phyloP scores from a whole-genome alignment of 2,888 invertebrate species.

The Helicoverpa assulta region DNA sequence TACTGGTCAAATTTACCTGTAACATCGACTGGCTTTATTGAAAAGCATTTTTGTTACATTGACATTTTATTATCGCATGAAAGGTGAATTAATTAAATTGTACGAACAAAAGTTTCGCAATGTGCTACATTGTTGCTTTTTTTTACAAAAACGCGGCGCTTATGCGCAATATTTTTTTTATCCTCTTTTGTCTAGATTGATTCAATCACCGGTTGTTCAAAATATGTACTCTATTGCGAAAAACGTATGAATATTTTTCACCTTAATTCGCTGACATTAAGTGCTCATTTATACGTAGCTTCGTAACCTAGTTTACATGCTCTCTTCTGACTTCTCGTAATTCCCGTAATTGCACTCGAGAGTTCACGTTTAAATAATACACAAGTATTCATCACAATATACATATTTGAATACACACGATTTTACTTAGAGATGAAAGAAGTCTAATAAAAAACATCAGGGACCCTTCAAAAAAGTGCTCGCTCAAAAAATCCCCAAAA shows the following conservation, averaged over 20 bases:
- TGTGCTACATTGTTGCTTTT: slow-evolving; percentile 8
- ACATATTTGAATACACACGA: not conserved
- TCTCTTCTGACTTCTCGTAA: not conserved
- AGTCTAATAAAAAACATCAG: not conserved
- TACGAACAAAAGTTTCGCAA: slow-evolving; percentile 34
- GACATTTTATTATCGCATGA: slow-evolving; percentile 46
- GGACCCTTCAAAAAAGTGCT: slow-evolving; percentile 15
- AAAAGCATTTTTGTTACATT: slow-evolving; percentile 60
- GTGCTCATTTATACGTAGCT: not conserved
- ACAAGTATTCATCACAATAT: not conserved
- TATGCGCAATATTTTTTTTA: not conserved
- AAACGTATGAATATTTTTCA: too few relatives aligned
- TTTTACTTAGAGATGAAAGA: not conserved
- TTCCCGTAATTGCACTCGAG: not conserved
- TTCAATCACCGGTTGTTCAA: too few relatives aligned
- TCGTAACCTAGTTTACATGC: not conserved
- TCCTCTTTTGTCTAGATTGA: too few relatives aligned
- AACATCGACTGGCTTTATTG: slow-evolving; percentile 59
- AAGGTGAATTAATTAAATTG: slow-evolving; percentile 52
- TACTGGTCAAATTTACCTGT: slow-evolving; percentile 64
- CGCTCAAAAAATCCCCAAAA: slow-evolving; percentile 27
- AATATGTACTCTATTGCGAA: too few relatives aligned
- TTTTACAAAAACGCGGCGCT: slow-evolving; percentile 2
- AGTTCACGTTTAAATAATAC: not conserved
- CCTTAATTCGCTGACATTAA: not conserved